Evolutionary conservation across 2,113 vertebrate genomes (phyloP).

Genomic region (Pseudorasbora parva): DNA sequence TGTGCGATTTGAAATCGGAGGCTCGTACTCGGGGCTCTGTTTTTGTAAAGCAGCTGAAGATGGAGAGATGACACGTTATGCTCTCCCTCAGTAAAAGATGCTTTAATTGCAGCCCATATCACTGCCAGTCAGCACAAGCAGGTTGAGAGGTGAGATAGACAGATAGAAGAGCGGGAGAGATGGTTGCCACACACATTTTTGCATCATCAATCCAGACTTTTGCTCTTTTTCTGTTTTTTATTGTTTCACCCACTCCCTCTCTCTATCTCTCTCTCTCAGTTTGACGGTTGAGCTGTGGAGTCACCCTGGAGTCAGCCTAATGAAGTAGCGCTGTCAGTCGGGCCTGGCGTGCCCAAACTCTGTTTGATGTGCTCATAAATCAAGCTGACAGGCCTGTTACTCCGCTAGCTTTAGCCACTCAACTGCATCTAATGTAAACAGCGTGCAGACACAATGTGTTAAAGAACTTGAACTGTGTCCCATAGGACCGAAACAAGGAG

Average conservation of each 20-base stretch:
- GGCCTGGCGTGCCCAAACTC: slow-evolving; percentile 86
- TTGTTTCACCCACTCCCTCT: slow-evolving; percentile 46
- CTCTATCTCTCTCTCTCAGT: slow-evolving; percentile 53
- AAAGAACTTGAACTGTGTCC: slow-evolving; percentile 79
- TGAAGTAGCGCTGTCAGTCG: slow-evolving; percentile 90
- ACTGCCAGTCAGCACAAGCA: slow-evolving; percentile 38
- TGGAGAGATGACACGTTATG: slow-evolving; percentile 8
- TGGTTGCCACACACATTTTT: slow-evolving; percentile 59
- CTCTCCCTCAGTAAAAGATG: slow-evolving; percentile 34
- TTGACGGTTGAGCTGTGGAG: slow-evolving; percentile 72
- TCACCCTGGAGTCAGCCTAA: slow-evolving; percentile 87
- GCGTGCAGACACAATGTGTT: slow-evolving; percentile 74
- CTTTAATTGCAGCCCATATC: slow-evolving; percentile 49
- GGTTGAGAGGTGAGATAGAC: slow-evolving; percentile 44
- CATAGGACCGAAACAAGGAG: slow-evolving; percentile 66
- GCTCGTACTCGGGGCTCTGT: slow-evolving; percentile 6
- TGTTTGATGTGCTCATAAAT: slow-evolving; percentile 97
- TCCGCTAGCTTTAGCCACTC: slow-evolving; percentile 88
- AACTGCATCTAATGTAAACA: slow-evolving; percentile 88
- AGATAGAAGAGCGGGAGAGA: slow-evolving; percentile 33
- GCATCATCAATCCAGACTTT: slow-evolving; percentile 66
- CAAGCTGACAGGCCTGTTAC: slow-evolving; percentile 91
- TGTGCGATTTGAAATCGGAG: slow-evolving; percentile 22
- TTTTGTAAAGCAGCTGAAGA: slow-evolving; percentile 27
- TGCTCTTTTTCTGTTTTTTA: slow-evolving; percentile 66